phyloP scores from a whole-genome alignment of 2,797 vertebrate species.

The Botia almorhae region DNA sequence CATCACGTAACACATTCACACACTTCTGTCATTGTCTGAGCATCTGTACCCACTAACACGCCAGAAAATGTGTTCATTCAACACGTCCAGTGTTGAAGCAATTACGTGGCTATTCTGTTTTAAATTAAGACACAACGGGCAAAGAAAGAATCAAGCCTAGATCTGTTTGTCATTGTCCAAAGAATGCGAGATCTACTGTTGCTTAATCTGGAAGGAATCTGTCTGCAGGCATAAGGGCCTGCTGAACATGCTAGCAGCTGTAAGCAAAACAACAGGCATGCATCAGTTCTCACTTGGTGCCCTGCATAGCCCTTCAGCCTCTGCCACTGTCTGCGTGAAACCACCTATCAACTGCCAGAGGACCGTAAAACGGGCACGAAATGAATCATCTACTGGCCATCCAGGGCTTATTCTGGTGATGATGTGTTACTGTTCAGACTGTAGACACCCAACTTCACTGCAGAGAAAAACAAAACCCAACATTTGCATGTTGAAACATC shows the following conservation, averaged over 20 bases:
- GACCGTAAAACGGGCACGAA: constrained; percentile 34
- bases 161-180: constrained; percentile 72
- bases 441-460: no score
- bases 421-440: no score
- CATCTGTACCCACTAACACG: constrained; percentile 23
- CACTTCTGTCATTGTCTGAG: constrained; percentile 35
- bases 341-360: no score
- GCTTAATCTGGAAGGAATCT: constrained; percentile 79
- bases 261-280: constrained; percentile 71
- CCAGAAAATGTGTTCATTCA: constrained; percentile 45
- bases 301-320: constrained; percentile 51
- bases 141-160: constrained; percentile 57
- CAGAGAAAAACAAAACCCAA: no score
- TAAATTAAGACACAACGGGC: constrained; percentile 57
- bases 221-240: constrained; percentile 70
- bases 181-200: constrained; percentile 74
- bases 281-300: constrained; percentile 25
- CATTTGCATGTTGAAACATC: neutral
- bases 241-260: constrained; percentile 69
- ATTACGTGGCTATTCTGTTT: constrained; percentile 50
- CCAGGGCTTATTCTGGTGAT: no score
- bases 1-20: neutral
- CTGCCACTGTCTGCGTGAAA: constrained; percentile 14
- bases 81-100: constrained; percentile 32
- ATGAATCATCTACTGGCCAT: neutral